Evolutionary conservation across 2,888 invertebrate genomes (phyloP).

Genomic region (Parelbella ahira): DNA sequence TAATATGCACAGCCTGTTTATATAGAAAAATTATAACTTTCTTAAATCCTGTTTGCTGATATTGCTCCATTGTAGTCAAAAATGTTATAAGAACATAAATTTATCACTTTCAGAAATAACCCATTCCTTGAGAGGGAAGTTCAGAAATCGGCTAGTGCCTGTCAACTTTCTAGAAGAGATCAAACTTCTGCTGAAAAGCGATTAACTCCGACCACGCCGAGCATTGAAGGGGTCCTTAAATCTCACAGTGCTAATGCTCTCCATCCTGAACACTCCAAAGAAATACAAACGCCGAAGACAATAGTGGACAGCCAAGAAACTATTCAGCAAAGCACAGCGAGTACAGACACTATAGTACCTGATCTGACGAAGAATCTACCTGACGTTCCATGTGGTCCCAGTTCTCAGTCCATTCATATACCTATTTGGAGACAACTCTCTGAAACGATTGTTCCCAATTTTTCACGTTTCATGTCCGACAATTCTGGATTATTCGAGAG

Average conservation of each 20-base stretch:
- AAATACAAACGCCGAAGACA: constrained; percentile 29
- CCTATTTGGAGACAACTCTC: constrained; percentile 52
- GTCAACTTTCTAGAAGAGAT: constrained; percentile 68
- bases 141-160: constrained; percentile 84
- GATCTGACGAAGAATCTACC: constrained; percentile 16
- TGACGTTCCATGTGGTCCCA: constrained; percentile 35
- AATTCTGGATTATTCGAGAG: constrained; percentile 51
- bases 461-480: constrained; percentile 51
- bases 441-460: constrained; percentile 52
- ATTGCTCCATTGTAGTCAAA: too few relatives aligned
- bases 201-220: constrained; percentile 44
- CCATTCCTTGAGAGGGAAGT: constrained; percentile 80
- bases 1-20: too few relatives aligned
- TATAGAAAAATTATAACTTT: too few relatives aligned
- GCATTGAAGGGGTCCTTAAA: constrained; percentile 62
- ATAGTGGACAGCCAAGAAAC: constrained; percentile 59
- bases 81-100: background rate
- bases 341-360: constrained; percentile 65
- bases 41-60: too few relatives aligned
- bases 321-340: constrained; percentile 42
- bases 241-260: constrained; percentile 70
- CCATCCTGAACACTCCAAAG: constrained; percentile 49
- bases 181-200: constrained; percentile 52
- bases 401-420: constrained; percentile 34
- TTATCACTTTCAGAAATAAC: constrained; percentile 58